Percentiles rank a stretch among this genome's conserved stretches.
Conservation (phyloP, 2,797 vertebrate species). For the Mormyrus proboscirostris region DNA sequence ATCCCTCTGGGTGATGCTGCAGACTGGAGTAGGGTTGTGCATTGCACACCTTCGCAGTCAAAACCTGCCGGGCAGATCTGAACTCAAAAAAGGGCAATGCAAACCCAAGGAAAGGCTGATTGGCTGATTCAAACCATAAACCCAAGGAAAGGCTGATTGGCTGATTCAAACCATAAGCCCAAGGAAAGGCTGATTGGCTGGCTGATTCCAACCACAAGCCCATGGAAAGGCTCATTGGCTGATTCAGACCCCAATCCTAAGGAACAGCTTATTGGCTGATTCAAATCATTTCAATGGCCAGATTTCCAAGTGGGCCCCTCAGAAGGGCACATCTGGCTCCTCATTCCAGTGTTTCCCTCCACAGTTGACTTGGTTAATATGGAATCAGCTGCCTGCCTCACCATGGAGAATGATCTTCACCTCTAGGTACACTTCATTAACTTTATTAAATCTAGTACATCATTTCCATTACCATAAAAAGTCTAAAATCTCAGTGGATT, state of each 20-base stretch:
- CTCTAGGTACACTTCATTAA: background rate
- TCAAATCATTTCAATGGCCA: background rate
- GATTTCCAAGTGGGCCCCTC: background rate
- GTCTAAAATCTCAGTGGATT: background rate
- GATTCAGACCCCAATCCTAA: background rate
- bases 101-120: background rate
- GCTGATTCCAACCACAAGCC: background rate
- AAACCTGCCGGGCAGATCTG: background rate
- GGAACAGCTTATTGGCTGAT: background rate
- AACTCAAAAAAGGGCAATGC: background rate
- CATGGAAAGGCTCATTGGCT: background rate
- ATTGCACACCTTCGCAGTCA: background rate
- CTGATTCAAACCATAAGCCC: background rate
- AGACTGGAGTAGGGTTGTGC: background rate
- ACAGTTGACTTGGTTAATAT: background rate
- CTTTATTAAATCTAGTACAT: background rate
- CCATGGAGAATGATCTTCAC: background rate
- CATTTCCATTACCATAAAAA: background rate
- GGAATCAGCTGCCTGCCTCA: background rate
- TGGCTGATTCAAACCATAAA: background rate
- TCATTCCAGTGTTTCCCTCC: background rate
- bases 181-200: background rate
- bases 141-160: background rate
- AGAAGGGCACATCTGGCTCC: background rate
- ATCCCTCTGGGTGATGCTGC: background rate